Evolutionary conservation across 2,797 vertebrate species (phyloP).

Genomic region (Tympanoctomys barrerae): DNA sequence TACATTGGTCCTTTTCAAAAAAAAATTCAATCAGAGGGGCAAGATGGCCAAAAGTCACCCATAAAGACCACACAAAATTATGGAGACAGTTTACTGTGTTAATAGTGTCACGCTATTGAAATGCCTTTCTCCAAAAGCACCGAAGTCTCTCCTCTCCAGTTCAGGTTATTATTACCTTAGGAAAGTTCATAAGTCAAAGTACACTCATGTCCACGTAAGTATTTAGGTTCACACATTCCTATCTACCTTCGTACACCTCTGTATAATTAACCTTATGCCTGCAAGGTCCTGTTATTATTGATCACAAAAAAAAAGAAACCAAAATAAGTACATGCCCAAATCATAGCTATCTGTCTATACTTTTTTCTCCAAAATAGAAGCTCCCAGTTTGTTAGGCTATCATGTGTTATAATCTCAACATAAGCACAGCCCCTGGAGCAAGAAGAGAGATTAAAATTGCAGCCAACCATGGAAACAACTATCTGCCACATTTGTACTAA

Average conservation of each 20-base stretch:
- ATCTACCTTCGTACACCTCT: not conserved
- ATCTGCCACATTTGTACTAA: accelerated
- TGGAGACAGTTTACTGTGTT: not conserved
- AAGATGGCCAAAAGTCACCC: not conserved
- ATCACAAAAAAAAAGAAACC: not conserved
- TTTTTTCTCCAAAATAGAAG: slow-evolving; percentile 52
- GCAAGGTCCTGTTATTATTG: slow-evolving; percentile 16
- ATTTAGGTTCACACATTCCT: not conserved
- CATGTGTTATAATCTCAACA: not conserved
- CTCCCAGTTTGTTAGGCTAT: slow-evolving; percentile 19
- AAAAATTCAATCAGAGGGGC: not conserved
- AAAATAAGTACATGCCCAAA: slow-evolving; percentile 2
- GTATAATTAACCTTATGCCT: not conserved
- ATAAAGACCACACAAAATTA: not conserved
- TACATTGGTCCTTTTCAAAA: not conserved
- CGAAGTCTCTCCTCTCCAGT: not conserved
- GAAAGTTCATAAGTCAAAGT: not conserved
- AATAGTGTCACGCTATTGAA: not conserved
- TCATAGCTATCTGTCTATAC: not conserved
- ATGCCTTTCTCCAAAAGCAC: not conserved
- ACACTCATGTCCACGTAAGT: not conserved
- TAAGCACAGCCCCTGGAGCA: slow-evolving; percentile 33
- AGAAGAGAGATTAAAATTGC: slow-evolving; percentile 21
- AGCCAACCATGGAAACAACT: not conserved
- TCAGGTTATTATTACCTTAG: not conserved